phyloP scores from a whole-genome alignment of 2,888 invertebrate species.

The Tetragnatha montana region DNA sequence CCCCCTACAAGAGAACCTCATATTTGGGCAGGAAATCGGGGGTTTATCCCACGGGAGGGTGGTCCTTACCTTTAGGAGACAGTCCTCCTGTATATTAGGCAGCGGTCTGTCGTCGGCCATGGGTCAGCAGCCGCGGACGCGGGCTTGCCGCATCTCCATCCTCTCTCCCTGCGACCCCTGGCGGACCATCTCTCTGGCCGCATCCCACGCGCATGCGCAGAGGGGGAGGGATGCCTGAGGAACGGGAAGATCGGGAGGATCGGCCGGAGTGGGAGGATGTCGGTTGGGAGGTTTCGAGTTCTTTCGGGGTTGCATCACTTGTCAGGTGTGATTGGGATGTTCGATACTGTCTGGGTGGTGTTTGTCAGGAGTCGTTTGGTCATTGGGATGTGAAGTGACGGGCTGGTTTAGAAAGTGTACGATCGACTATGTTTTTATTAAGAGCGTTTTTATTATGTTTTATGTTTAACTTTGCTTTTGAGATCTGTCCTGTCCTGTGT shows the following conservation, averaged over 20 bases:
- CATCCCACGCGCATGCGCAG: slow-evolving; percentile 36
- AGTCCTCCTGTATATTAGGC: slow-evolving; percentile 70
- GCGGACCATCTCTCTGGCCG: slow-evolving; percentile 45
- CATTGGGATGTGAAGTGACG: not conserved
- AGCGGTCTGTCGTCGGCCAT: slow-evolving; percentile 68
- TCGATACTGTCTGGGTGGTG: not conserved
- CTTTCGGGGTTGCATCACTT: not conserved
- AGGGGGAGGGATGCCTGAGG: not conserved
- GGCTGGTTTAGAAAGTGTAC: no score
- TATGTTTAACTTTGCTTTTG: not conserved
- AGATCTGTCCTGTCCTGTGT: not conserved
- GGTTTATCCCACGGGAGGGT: no score
- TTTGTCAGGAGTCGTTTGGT: not conserved
- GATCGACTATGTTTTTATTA: no score
- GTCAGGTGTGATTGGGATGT: not conserved
- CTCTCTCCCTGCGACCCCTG: slow-evolving; percentile 61
- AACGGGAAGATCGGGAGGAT: slow-evolving; percentile 7
- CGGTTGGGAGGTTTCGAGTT: not conserved
- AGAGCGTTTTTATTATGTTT: no score
- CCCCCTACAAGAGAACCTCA: no score
- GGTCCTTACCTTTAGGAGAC: slow-evolving; percentile 63
- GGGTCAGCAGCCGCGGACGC: slow-evolving; percentile 3
- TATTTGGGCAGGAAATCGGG: no score
- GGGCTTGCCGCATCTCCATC: slow-evolving; percentile 65
- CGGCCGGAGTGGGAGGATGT: not conserved